Evolutionary conservation across 1,140 invertebrate genomes (phyloP).

Genomic region (Trichogramma pretiosum): DNA sequence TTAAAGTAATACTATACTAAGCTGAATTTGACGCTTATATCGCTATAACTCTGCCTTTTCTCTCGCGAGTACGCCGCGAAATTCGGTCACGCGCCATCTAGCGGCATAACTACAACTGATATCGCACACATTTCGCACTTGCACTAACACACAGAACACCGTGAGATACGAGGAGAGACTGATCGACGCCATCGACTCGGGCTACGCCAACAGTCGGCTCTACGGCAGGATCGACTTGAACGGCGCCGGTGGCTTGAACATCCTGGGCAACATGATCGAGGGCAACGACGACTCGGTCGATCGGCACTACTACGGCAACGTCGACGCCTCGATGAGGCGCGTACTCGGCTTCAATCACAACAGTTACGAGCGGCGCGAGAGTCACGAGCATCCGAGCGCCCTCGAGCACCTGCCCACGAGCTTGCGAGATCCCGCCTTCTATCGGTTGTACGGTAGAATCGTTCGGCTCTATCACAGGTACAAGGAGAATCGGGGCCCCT

Average conservation of each 20-base stretch:
- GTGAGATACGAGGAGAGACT: slow-evolving; percentile 40
- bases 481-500: slow-evolving; percentile 45
- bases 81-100: not conserved
- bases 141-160: slow-evolving; percentile 23
- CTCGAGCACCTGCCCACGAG: slow-evolving; percentile 51
- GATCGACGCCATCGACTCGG: slow-evolving; percentile 43
- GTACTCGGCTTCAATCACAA: slow-evolving; percentile 42
- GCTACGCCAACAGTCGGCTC: slow-evolving; percentile 32
- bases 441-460: slow-evolving; percentile 53
- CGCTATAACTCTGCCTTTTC: no score
- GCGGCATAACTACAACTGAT: not conserved
- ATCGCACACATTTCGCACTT: not conserved
- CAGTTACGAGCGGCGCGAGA: slow-evolving; percentile 40
- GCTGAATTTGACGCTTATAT: no score
- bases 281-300: slow-evolving; percentile 47
- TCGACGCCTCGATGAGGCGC: slow-evolving; percentile 41
- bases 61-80: not conserved
- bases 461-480: slow-evolving; percentile 28
- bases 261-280: slow-evolving; percentile 47
- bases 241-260: slow-evolving; percentile 33
- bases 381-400: no score
- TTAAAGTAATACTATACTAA: no score
- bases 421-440: slow-evolving; percentile 60
- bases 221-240: slow-evolving; percentile 31
- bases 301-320: slow-evolving; percentile 48